Base-by-base conservation (phyloP, 2,113 vertebrate species). In the Zonotrichia leucophrys region DNA sequence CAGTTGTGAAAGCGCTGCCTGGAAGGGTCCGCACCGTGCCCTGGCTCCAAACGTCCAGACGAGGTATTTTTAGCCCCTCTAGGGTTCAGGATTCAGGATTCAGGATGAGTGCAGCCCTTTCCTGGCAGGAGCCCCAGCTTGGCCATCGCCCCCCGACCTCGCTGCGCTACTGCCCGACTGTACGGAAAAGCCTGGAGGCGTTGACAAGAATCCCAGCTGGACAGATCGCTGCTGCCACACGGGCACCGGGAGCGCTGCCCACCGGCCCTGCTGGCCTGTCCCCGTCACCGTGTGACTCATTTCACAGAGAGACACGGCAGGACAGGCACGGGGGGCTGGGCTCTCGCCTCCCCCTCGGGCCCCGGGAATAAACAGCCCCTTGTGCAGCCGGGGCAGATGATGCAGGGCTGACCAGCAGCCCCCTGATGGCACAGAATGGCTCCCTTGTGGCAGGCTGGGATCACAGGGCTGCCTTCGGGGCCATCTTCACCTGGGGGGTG, bases 341-440 rank as follows among this genome's bases (percentile, higher is more conserved):
- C 0, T 4, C 64, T 60, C 20, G 2, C 23, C 83, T 23, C 33
- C 42, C 60, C 42, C 80, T 23, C 31, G 4, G 0, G 46, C 77
- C 44, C 25, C 2, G 31, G 87, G 94, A 93, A 93, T 91, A 93
- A 95, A 30, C 59, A 55, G 0, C 81, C 9, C 74, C 88, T 91
- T 94, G 94, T 91, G 92, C 4, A 7, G 84, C 69, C 6, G 2
- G 55, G 74, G 74, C 85, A 78, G 94, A 73, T 94, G 94, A 90
- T 87, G 15, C 10, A 25, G 92, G 66, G 75, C 95, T 91, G 92
- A 91, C 52, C 56, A 0, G 74, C 81, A 46, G 64, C 90, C 77
- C 90, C 87, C 4, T 2, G 9, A 62, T 30, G 1, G 73, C 42
- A 4, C 23, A 94, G 94, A 96, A 95, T 18, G 82, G 52, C 2